Conservation (phyloP, 1,140 invertebrate genomes). For the Bombus superbus region DNA sequence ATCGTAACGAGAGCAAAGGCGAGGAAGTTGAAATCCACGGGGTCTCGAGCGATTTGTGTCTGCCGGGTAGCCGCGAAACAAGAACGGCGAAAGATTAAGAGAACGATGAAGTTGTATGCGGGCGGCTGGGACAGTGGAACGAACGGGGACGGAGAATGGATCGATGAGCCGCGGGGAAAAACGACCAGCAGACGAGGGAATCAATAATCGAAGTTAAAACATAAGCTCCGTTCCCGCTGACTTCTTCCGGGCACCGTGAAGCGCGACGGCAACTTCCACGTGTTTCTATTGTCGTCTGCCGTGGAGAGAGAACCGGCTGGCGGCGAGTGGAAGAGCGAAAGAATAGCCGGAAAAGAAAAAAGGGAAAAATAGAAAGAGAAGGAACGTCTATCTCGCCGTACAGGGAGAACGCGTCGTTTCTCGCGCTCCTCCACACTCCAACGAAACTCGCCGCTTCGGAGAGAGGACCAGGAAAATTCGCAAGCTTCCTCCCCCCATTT, state of each 20-base stretch:
- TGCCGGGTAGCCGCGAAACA: neutral
- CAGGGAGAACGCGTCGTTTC: neutral
- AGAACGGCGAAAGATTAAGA: constrained; percentile 12
- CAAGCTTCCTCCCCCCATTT: constrained; percentile 57
- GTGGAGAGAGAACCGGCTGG: neutral
- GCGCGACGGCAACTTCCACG: constrained; percentile 45
- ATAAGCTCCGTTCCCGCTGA: constrained; percentile 3
- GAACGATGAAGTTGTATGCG: neutral
- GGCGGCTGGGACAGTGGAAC: neutral
- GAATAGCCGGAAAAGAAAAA: neutral
- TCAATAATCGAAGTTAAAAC: constrained; percentile 48
- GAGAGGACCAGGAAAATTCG: constrained; percentile 64
- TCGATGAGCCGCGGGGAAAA: constrained; percentile 9
- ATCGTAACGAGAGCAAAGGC: no score
- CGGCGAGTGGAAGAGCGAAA: neutral
- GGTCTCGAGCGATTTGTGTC: neutral
- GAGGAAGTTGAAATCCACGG: neutral
- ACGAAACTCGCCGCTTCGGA: neutral
- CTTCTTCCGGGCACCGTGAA: constrained; percentile 26
- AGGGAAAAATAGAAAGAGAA: neutral
- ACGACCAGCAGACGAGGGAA: neutral
- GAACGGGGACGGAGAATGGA: neutral
- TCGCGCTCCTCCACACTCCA: neutral
- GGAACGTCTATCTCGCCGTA: no score
- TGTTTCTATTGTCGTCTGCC: constrained; percentile 45